Percentiles rank a stretch among this genome's conserved stretches.
phyloP scores from a whole-genome alignment of 2,888 invertebrate genomes.

The Calliphora vomitoria region DNA sequence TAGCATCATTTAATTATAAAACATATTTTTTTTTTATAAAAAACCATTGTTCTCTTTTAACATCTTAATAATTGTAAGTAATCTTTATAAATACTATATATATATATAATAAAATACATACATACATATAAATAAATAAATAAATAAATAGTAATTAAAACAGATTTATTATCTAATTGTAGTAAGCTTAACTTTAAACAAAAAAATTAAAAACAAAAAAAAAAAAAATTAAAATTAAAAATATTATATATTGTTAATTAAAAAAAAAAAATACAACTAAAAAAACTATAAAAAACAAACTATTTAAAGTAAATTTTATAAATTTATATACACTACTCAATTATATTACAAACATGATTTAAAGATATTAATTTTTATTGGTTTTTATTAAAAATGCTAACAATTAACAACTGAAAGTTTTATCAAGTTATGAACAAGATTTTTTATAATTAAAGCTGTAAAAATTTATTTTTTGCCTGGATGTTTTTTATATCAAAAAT shows the following conservation, averaged over 20 bases:
- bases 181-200: slow-evolving; percentile 64
- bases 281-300: slow-evolving; percentile 14
- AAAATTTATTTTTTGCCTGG: too few relatives aligned
- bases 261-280: slow-evolving; percentile 15
- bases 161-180: slow-evolving; percentile 70
- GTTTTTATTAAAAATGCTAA: neutral
- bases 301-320: slow-evolving; percentile 42
- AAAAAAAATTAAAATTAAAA: slow-evolving; percentile 45
- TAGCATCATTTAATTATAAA: slow-evolving; percentile 50
- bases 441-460: too few relatives aligned
- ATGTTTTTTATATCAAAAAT: too few relatives aligned
- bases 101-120: slow-evolving; percentile 12
- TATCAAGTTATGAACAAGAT: too few relatives aligned
- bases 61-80: slow-evolving; percentile 66
- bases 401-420: too few relatives aligned
- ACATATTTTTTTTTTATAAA: slow-evolving; percentile 7
- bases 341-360: neutral
- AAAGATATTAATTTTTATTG: neutral
- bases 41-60: slow-evolving; percentile 71
- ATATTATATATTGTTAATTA: slow-evolving; percentile 54
- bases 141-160: slow-evolving; percentile 31
- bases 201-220: slow-evolving; percentile 39
- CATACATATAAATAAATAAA: slow-evolving; percentile 13
- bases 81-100: slow-evolving; percentile 55
- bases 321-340: slow-evolving; percentile 53